Percentiles rank a stretch among this genome's conserved stretches.
phyloP scores from a whole-genome alignment of 2,797 vertebrate genomes.

The Lithobates pipiens region DNA sequence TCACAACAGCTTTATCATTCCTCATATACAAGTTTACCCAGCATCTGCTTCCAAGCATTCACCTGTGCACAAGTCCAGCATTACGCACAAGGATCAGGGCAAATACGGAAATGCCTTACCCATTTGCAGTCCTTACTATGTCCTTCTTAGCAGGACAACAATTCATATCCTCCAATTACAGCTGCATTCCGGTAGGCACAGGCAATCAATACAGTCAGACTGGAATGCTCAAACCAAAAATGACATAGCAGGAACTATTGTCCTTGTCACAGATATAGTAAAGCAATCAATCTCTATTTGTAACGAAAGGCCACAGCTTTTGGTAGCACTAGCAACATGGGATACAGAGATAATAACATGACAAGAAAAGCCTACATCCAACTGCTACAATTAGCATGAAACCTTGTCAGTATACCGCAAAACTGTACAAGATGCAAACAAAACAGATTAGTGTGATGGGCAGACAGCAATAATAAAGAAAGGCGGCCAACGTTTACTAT shows the following conservation, averaged over 20 bases:
- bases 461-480: not conserved
- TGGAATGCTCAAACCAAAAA: conserved; percentile 40
- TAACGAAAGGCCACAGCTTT: conserved; percentile 31
- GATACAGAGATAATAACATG: not conserved
- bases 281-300: conserved; percentile 44
- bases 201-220: conserved; percentile 44
- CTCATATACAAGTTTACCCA: not conserved
- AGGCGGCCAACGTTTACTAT: not conserved
- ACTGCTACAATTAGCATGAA: not conserved
- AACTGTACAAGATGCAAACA: not conserved
- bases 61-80: not conserved
- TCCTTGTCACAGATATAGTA: conserved; percentile 48
- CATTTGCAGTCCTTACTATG: not conserved
- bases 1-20: not conserved
- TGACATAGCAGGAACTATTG: conserved; percentile 58
- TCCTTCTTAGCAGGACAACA: not conserved
- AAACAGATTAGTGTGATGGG: not conserved
- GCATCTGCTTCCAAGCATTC: not conserved
- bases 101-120: not conserved
- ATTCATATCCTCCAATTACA: conserved; percentile 34
- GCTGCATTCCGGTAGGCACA: conserved; percentile 31
- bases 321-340: not conserved
- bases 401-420: not conserved
- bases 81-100: not conserved
- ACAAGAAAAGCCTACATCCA: not conserved